Conservation (phyloP, 2,888 invertebrate genomes). For the Torymus tubicola region DNA sequence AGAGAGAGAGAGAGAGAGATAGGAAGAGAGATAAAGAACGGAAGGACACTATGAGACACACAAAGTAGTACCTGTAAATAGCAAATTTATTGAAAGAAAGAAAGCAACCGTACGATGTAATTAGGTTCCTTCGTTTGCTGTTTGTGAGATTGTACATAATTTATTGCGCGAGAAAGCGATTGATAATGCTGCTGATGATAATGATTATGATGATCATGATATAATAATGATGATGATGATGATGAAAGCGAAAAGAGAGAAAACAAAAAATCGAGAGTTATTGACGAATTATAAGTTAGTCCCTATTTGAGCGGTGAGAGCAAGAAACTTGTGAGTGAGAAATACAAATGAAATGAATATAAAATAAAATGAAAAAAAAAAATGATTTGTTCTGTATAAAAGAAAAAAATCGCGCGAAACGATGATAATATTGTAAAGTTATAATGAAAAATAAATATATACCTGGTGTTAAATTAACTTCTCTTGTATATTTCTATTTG, state of each 20-base stretch:
- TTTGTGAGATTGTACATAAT: slow-evolving; percentile 77
- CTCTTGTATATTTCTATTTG: slow-evolving; percentile 13
- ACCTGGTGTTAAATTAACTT: slow-evolving; percentile 72
- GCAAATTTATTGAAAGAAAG: slow-evolving; percentile 72
- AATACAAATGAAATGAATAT: slow-evolving; percentile 63
- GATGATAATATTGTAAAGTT: slow-evolving; percentile 75
- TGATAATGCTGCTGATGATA: slow-evolving; percentile 4
- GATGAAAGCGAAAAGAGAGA: not conserved
- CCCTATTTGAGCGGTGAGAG: slow-evolving; percentile 64
- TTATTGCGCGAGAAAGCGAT: slow-evolving; percentile 66
- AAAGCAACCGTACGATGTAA: slow-evolving; percentile 71
- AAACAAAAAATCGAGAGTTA: slow-evolving; percentile 45
- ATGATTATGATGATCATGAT: not conserved
- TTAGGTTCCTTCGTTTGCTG: slow-evolving; percentile 76
- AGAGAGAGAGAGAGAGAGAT: slow-evolving; percentile 63
- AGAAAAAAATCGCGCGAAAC: slow-evolving; percentile 62
- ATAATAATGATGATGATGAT: not conserved
- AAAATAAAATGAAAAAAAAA: slow-evolving; percentile 56
- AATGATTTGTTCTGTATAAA: slow-evolving; percentile 72
- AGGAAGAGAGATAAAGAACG: slow-evolving; percentile 41
- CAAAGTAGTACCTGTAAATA: slow-evolving; percentile 76
- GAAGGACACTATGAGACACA: slow-evolving; percentile 61
- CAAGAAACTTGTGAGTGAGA: slow-evolving; percentile 67
- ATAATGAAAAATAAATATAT: slow-evolving; percentile 72
- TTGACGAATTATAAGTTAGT: slow-evolving; percentile 54